Conservation (phyloP, 2,888 invertebrate species). For the Cosmia trapezina region DNA sequence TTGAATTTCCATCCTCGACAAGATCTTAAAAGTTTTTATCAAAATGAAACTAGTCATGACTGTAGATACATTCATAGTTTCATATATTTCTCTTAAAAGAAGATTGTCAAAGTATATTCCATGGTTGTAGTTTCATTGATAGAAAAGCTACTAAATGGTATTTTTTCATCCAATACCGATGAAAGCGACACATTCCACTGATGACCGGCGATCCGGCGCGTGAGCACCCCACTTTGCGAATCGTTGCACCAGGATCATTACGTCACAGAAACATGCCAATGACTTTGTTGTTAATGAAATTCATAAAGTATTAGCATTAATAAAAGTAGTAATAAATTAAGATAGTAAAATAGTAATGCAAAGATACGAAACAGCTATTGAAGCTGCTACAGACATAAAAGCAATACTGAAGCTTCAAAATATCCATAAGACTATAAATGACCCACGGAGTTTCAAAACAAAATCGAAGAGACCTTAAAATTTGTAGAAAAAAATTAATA, state of each 20-base stretch:
- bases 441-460: background rate
- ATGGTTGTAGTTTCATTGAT: background rate
- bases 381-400: too few species aligned
- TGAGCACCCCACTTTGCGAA: slow-evolving; percentile 44
- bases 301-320: background rate
- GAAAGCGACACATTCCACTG: slow-evolving; percentile 34
- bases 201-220: slow-evolving; percentile 42
- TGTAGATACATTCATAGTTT: too few species aligned
- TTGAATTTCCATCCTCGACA: background rate
- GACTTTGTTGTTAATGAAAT: slow-evolving; percentile 34
- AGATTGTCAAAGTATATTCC: background rate
- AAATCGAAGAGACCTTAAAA: background rate
- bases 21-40: background rate
- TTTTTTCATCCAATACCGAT: slow-evolving; percentile 12
- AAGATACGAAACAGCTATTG: background rate
- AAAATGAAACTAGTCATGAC: too few species aligned
- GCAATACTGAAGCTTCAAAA: background rate
- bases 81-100: background rate
- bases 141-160: background rate
- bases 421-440: background rate
- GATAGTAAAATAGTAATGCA: background rate
- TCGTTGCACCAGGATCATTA: slow-evolving; percentile 51
- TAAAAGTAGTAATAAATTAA: background rate
- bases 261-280: slow-evolving; percentile 32
- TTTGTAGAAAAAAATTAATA: background rate